Base-by-base conservation (phyloP, 2,888 invertebrate genomes). In the Drosophila setosimentum region DNA sequence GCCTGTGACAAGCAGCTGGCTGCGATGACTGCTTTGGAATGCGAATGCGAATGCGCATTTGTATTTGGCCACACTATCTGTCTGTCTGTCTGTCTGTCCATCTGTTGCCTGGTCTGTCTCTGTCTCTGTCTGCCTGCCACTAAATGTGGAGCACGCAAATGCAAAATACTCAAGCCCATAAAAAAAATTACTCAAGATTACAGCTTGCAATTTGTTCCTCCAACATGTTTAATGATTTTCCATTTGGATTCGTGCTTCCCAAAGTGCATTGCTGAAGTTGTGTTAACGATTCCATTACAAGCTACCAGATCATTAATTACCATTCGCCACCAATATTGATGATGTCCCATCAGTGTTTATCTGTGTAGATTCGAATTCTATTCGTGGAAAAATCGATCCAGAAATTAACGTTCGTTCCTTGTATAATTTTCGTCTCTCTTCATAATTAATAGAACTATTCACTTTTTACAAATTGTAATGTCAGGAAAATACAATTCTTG, bases 21-120 rank as follows among this genome's bases (percentile, higher is more conserved):
- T 65, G 42, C 69, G 63, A 60, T 76, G 51, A 60, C 69, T 51
- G 53, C 68, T 50, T 70, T 67, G 83, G 86, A 85, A 87, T 84
- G 90, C 82, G 87, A 82, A 89, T 84, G 85, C 79, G 82, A 82
- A 71, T 89, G 73, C 80, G 76, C 85, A 85, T 90, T 85, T 89
- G 83, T 86, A 90, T 85, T 77, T 85, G 77, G 77, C 71, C 90
- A 77, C 88, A 85, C 86, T 88, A 77, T 48, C 62, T 35, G 11
- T 51, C 51, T 29, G 29, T 87, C 73, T 40, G n/a, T 49, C 59
- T 33, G 57, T 33, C 49, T 37, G 32, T 21, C 48, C 30, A 49
- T 45, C 51, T 8, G 24, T 50, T 33, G 10, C n/a, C 24, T 16
- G 29, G 29, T 30, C 29, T 32, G 37, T 48, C 40, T 35, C 40